A percentile compares a stretch with the other conserved stretches of the same genome.
Evolutionary conservation across 2,888 invertebrate species (phyloP).

Genomic region (Andrena trimmerana): DNA sequence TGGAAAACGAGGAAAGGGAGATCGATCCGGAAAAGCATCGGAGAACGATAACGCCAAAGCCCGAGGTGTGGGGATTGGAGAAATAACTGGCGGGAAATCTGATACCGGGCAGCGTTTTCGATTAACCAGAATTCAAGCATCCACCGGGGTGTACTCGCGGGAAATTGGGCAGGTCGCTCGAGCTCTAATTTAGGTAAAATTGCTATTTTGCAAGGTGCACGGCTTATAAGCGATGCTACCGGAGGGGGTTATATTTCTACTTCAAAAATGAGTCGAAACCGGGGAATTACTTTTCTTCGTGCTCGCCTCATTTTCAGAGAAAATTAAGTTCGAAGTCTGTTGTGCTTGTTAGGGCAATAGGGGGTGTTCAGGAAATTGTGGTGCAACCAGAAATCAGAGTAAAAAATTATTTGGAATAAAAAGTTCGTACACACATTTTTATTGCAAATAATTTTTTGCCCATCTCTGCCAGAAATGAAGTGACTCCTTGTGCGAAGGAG

Average conservation of each 20-base stretch:
- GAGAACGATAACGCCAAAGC: too few relatives aligned
- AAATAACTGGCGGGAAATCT: too few relatives aligned
- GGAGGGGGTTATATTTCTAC: neutral
- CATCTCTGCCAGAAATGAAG: too few relatives aligned
- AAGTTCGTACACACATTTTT: too few relatives aligned
- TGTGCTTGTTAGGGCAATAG: neutral
- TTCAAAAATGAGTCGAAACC: neutral
- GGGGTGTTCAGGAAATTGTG: too few relatives aligned
- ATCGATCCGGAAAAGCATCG: too few relatives aligned
- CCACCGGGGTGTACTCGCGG: conserved; percentile 16
- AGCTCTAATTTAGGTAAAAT: conserved; percentile 13
- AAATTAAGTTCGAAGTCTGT: neutral
- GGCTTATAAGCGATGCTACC: neutral
- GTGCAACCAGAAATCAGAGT: too few relatives aligned
- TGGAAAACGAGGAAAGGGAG: too few relatives aligned
- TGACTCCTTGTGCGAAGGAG: too few relatives aligned
- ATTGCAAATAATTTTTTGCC: too few relatives aligned
- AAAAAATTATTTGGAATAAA: too few relatives aligned
- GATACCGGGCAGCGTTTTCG: neutral
- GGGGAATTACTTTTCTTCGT: neutral
- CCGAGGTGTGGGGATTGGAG: too few relatives aligned
- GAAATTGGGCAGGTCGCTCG: conserved; percentile 34
- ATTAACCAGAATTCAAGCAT: conserved; percentile 31
- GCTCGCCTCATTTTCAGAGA: neutral
- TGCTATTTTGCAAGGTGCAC: neutral